These are phyloP conservation scores for Eilema griseolum DNA, from an alignment of 2,888 invertebrate species.

Conservation along the genomic window DNA sequence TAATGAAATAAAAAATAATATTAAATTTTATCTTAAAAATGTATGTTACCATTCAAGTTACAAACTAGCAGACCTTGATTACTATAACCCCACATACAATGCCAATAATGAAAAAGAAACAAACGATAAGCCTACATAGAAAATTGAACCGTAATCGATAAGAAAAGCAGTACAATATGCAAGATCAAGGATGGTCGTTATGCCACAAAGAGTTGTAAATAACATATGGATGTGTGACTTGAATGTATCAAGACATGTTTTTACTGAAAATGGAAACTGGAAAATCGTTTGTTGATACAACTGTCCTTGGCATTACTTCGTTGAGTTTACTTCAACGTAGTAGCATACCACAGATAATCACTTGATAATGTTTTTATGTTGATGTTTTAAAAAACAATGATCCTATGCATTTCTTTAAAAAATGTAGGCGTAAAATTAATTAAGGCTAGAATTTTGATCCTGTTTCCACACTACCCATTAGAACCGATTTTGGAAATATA, in stretches of 20 bases:
- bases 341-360: constrained; percentile 1
- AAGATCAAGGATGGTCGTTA: constrained; percentile 34
- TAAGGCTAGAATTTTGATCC: too few relatives aligned
- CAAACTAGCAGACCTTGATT: constrained; percentile 79
- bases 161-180: constrained; percentile 32
- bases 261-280: constrained; percentile 86
- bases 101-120: constrained; percentile 50
- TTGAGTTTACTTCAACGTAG: constrained; percentile 43
- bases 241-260: constrained; percentile 73
- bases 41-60: constrained; percentile 82
- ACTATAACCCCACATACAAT: constrained; percentile 63
- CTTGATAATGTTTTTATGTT: not conserved
- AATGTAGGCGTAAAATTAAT: too few relatives aligned
- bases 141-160: constrained; percentile 49
- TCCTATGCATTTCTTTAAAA: too few relatives aligned
- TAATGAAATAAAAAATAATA: not conserved
- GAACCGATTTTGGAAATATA: too few relatives aligned
- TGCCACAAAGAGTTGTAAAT: constrained; percentile 31
- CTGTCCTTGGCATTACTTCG: constrained; percentile 80
- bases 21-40: constrained; percentile 52
- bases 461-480: too few relatives aligned
- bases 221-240: constrained; percentile 56
- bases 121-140: constrained; percentile 25
- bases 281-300: constrained; percentile 69
- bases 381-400: not conserved